Percentiles rank a stretch among this genome's conserved stretches.
phyloP scores from a whole-genome alignment of 1,140 invertebrate genomes.

The Pomphorhynchus laevis region DNA sequence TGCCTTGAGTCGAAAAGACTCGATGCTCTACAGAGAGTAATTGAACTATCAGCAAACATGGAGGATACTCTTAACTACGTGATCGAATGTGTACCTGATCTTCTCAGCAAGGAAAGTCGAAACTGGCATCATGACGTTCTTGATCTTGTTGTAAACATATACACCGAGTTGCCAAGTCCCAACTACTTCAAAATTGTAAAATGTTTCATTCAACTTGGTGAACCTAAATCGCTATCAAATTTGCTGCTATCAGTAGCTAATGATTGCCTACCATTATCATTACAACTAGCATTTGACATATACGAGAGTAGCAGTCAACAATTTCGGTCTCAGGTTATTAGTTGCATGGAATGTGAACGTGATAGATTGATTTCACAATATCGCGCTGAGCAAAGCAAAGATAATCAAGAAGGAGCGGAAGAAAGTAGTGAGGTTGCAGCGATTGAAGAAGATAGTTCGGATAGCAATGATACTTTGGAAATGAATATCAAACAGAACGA shows the following conservation, averaged over 20 bases:
- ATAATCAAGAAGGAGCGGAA: conserved; percentile 1
- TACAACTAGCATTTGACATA: conserved; percentile 89
- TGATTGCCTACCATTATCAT: conserved; percentile 97
- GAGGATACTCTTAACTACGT: conserved; percentile 4
- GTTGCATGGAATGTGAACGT: conserved; percentile 26
- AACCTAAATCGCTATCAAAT: conserved; percentile 29
- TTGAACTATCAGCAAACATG: conserved; percentile 17
- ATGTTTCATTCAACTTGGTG: conserved; percentile 72
- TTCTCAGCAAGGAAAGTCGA: too few species aligned
- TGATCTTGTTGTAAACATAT: too few species aligned
- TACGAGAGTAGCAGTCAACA: conserved; percentile 96
- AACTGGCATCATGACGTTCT: too few species aligned
- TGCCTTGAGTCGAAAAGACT: conserved; percentile 67
- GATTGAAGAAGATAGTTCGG: conserved; percentile 7
- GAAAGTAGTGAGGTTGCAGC: conserved; percentile 2
- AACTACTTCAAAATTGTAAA: conserved; percentile 55
- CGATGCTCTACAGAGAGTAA: conserved; percentile 64
- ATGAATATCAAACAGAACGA: conserved; percentile 18
- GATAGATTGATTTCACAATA: background rate
- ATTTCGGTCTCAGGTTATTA: conserved; percentile 49
- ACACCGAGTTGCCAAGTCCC: too few species aligned
- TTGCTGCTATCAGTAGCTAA: conserved; percentile 24
- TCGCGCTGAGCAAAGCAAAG: background rate
- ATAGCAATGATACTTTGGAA: conserved; percentile 44
- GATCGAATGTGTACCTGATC: too few species aligned